Conservation (phyloP, 2,113 vertebrate genomes). For the Aix galericulata region DNA sequence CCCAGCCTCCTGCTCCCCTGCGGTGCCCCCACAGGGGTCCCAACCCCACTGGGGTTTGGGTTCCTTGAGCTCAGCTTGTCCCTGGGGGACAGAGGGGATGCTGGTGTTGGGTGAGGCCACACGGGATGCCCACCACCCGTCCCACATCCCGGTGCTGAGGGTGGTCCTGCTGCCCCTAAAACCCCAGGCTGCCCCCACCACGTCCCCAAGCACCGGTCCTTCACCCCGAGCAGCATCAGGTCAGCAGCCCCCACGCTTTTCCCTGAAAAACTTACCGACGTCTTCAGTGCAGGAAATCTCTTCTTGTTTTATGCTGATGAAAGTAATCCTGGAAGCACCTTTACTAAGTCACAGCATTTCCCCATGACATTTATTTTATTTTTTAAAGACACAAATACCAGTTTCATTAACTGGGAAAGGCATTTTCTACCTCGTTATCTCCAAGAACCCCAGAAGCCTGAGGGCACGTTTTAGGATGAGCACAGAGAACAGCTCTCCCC, state of each 20-base stretch:
- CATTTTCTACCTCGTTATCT: background rate
- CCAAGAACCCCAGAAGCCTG: background rate
- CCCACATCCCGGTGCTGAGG: background rate
- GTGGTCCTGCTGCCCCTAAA: background rate
- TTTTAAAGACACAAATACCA: background rate
- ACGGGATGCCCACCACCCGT: background rate
- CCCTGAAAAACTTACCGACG: background rate
- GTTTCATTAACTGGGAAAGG: background rate
- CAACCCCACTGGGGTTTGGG: background rate
- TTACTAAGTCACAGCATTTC: background rate
- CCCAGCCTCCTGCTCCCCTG: conserved; percentile 6
- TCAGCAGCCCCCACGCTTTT: background rate
- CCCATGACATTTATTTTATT: background rate
- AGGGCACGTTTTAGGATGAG: background rate
- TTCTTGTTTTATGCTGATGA: background rate
- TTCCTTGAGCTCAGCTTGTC: background rate
- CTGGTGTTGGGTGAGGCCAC: background rate
- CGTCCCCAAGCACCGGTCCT: rapidly evolving
- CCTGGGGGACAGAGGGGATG: background rate
- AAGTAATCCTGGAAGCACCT: background rate
- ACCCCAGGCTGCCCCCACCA: background rate
- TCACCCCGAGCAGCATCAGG: background rate
- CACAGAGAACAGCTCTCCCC: background rate
- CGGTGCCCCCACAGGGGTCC: background rate
- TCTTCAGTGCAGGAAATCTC: background rate